These are phyloP conservation scores for Sakesphorus luctuosus DNA, from an alignment of 2,113 vertebrate genomes.

Conservation along the genomic window DNA sequence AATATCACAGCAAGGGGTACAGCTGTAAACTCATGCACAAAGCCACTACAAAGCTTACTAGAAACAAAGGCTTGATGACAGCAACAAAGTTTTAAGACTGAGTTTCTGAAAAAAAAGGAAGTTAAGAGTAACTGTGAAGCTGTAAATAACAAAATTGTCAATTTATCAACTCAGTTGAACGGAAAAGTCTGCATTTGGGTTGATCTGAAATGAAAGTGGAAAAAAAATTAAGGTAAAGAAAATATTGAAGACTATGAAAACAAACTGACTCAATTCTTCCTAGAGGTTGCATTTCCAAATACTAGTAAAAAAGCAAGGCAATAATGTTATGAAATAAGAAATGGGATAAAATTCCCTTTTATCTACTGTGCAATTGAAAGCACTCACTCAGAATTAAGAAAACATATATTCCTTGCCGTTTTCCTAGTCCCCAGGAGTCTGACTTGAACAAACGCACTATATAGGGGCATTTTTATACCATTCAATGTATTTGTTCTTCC, in stretches of 20 bases:
- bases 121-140: not conserved
- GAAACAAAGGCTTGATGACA: not conserved
- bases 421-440: not conserved
- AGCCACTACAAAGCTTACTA: not conserved
- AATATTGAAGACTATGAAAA: not conserved
- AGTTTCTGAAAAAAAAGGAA: not conserved
- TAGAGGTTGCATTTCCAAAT: not conserved
- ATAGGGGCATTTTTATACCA: accelerated
- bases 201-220: not conserved
- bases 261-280: not conserved
- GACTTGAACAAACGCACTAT: not conserved
- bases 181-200: not conserved
- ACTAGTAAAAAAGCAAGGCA: not conserved
- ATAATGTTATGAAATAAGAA: not conserved
- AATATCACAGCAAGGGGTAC: not conserved
- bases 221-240: not conserved
- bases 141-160: not conserved
- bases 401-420: not conserved
- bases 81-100: not conserved
- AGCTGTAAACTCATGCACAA: not conserved
- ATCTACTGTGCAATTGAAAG: not conserved
- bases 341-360: not conserved
- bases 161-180: not conserved
- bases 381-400: not conserved
- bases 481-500: not conserved